A percentile compares a stretch with the other conserved stretches of the same genome.
These are phyloP conservation scores for Triplophysa tibetana DNA, from an alignment of 2,113 vertebrate species.

Conservation along the genomic window DNA sequence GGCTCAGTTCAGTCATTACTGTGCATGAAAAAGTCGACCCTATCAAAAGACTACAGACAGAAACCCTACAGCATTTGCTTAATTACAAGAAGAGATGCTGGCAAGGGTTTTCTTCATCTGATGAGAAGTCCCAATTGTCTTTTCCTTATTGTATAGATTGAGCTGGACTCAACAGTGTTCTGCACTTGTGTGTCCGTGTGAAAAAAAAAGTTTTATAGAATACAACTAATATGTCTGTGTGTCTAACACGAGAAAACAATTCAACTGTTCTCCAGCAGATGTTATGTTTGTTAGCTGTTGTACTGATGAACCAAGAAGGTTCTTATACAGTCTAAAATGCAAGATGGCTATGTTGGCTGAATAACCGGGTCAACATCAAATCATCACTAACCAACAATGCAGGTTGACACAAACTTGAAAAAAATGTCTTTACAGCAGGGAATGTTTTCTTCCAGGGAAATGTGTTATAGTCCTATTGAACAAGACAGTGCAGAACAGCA, in stretches of 20 bases:
- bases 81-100: background rate
- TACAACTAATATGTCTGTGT: background rate
- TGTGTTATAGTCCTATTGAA: background rate
- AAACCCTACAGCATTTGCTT: background rate
- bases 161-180: background rate
- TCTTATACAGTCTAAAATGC: background rate
- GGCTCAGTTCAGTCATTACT: conserved; percentile 57
- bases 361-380: background rate
- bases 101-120: background rate
- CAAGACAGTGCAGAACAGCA: background rate
- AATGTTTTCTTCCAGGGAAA: background rate
- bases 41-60: background rate
- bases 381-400: background rate
- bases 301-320: background rate
- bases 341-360: no score
- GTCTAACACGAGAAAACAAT: background rate
- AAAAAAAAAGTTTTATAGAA: background rate
- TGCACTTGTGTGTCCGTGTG: no score
- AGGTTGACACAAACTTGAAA: no score
- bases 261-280: background rate
- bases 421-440: background rate
- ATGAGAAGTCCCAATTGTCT: background rate
- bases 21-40: conserved; percentile 55
- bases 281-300: background rate
- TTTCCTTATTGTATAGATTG: background rate